Base-by-base conservation (phyloP, 2,797 vertebrate genomes). In the Orientallactaga sibirica region DNA sequence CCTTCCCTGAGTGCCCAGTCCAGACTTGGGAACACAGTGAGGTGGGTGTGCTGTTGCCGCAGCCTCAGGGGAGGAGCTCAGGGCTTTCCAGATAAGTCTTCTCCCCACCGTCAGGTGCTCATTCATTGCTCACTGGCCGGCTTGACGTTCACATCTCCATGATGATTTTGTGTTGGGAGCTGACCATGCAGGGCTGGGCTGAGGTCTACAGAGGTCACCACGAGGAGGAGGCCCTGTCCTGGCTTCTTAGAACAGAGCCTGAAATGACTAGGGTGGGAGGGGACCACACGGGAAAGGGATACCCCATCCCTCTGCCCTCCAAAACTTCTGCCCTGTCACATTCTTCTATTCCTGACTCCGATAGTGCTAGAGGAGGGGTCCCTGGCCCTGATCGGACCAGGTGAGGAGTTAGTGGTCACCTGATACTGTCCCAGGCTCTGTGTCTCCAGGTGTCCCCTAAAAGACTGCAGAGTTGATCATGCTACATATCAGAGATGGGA, bases 91-190 rank as follows among this genome's bases (percentile, higher is more conserved):
- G 76, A 25, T 25, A 41, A 48, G 24, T n/a, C 43, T 24, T 82
- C 29, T 62, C 11, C 70, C 43, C 2, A 29, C 25, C 43, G 27
- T 19, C 24, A 70, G 29, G 29, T 2, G 0, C 4, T 4, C 27
- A 9, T 8, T 41, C 27, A 9, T 8, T 27, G 8, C 18, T 7
- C 22, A 2, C 5, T 2, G 0, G 1, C 3, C 27, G 15, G 16
- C 66, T 61, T 6, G 9, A 33, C 16, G 5, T 37, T 41, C 64
- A 29, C 29, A 58, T 14, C 55, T 58, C 55, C 55, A 58, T 58
- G 55, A 58, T 25, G 58, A 14, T 25, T 5, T 7, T 1, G 0
- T 33, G 9, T 66, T 85, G 71, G 77, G 86, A 52, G 48, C 70
- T 52, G 14, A 62, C 48, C 48, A 48, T 48, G 48, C 48, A 11